Evolutionary conservation across 2,113 vertebrate species (phyloP).

Genomic region (Corythornis madagascariensis): DNA sequence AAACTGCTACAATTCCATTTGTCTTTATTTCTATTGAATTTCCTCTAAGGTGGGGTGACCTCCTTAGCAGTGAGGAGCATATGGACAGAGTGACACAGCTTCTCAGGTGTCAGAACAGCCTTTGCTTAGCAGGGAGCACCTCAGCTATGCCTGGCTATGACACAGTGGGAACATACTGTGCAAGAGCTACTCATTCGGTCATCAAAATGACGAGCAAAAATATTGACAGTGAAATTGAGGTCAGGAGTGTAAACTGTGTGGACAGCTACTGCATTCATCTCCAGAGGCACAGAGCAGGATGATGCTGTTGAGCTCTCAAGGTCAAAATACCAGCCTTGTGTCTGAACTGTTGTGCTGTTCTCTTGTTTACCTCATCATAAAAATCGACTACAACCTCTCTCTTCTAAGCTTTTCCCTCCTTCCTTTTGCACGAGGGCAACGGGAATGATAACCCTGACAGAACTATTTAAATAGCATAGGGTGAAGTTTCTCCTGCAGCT

Average conservation of each 20-base stretch:
- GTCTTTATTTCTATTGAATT: background rate
- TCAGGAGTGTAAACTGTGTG: background rate
- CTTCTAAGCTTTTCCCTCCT: background rate
- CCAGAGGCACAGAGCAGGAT: background rate
- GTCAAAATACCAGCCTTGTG: background rate
- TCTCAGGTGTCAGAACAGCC: background rate
- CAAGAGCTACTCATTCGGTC: background rate
- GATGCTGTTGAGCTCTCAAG: background rate
- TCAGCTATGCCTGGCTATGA: background rate
- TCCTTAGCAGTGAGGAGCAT: background rate
- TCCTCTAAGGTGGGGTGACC: background rate
- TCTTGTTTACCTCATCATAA: constrained; percentile 31
- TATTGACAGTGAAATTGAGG: constrained; percentile 14
- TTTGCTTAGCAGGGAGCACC: too few species aligned
- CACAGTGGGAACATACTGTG: background rate
- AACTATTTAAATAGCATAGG: background rate
- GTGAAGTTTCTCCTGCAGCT: background rate
- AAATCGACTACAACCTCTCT: background rate
- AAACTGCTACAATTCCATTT: background rate
- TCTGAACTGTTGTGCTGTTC: background rate
- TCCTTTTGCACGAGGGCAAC: background rate
- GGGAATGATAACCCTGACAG: background rate
- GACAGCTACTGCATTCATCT: background rate
- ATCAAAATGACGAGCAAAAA: background rate
- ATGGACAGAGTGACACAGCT: background rate